These are phyloP conservation scores for Itoplectis maculator DNA, from an alignment of 2,888 invertebrate species.

Conservation along the genomic window DNA sequence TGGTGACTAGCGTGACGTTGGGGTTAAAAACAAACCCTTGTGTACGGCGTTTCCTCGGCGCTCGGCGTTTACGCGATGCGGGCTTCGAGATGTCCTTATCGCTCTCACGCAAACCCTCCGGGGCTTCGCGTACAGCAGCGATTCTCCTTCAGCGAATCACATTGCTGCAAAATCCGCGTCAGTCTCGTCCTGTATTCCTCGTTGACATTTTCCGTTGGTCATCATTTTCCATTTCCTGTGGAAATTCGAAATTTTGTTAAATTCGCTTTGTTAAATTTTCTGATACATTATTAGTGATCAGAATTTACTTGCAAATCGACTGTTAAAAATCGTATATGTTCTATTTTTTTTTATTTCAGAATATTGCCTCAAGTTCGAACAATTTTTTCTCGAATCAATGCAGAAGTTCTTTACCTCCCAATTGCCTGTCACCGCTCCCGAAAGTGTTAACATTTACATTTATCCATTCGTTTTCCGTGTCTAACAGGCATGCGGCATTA, in stretches of 20 bases:
- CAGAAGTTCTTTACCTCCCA: not conserved
- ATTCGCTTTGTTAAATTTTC: no score
- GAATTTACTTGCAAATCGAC: no score
- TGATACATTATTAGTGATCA: no score
- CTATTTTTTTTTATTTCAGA: not conserved
- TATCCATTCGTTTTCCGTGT: slow-evolving; percentile 8
- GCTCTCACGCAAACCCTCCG: slow-evolving; percentile 6
- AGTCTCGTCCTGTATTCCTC: not conserved
- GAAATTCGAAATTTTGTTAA: not conserved
- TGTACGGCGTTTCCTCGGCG: not conserved
- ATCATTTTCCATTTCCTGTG: no score
- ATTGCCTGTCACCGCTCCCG: not conserved
- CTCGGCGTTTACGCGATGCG: not conserved
- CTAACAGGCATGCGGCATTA: not conserved
- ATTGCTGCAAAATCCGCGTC: not conserved
- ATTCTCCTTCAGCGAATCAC: no score
- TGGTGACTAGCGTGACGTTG: slow-evolving; percentile 26
- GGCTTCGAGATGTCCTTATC: slow-evolving; percentile 20
- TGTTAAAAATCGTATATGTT: not conserved
- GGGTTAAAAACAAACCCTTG: slow-evolving; percentile 20
- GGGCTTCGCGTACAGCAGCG: slow-evolving; percentile 1
- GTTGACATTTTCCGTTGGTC: not conserved
- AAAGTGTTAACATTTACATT: not conserved
- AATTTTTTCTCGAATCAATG: not conserved
- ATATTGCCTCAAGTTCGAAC: not conserved